These are phyloP conservation scores for Lottia gigantea DNA, from an alignment of 2,888 invertebrate genomes.

Conservation along the genomic window DNA sequence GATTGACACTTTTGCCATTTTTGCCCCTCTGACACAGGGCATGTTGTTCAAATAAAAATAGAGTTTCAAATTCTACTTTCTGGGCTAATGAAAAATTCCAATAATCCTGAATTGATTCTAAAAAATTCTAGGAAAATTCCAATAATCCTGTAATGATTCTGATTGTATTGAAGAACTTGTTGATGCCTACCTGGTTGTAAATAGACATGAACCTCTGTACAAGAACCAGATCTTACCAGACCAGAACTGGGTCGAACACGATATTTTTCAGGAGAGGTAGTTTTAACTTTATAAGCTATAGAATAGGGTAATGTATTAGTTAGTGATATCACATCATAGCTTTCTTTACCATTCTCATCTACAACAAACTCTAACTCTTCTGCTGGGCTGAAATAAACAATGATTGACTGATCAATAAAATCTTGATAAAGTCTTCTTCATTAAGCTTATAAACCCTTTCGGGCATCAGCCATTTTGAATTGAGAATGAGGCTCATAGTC, in stretches of 20 bases:
- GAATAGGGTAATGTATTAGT: slow-evolving; percentile 77
- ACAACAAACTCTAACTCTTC: slow-evolving; percentile 78
- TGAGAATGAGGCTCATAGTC: too few relatives aligned
- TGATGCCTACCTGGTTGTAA: slow-evolving; percentile 73
- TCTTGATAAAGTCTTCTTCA: too few relatives aligned
- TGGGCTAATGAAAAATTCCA: too few relatives aligned
- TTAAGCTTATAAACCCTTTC: too few relatives aligned
- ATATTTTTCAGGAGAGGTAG: slow-evolving; percentile 95
- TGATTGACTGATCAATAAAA: too few relatives aligned
- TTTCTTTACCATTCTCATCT: slow-evolving; percentile 75
- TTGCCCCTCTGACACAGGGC: too few relatives aligned
- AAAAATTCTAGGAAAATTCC: too few relatives aligned
- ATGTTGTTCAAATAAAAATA: too few relatives aligned
- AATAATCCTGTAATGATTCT: not conserved
- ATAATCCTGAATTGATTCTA: not conserved
- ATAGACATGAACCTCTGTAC: slow-evolving; percentile 76
- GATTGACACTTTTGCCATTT: too few relatives aligned
- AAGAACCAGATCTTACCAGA: slow-evolving; percentile 76
- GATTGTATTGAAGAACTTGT: too few relatives aligned
- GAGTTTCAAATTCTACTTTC: too few relatives aligned
- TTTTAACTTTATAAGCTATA: slow-evolving; percentile 85
- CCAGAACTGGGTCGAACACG: slow-evolving; percentile 91
- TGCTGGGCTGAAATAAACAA: slow-evolving; percentile 73
- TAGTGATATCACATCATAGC: slow-evolving; percentile 70
- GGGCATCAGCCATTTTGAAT: too few relatives aligned